Evolutionary conservation across 2,888 invertebrate species (phyloP).

Genomic region (Platerodrilus igneus): DNA sequence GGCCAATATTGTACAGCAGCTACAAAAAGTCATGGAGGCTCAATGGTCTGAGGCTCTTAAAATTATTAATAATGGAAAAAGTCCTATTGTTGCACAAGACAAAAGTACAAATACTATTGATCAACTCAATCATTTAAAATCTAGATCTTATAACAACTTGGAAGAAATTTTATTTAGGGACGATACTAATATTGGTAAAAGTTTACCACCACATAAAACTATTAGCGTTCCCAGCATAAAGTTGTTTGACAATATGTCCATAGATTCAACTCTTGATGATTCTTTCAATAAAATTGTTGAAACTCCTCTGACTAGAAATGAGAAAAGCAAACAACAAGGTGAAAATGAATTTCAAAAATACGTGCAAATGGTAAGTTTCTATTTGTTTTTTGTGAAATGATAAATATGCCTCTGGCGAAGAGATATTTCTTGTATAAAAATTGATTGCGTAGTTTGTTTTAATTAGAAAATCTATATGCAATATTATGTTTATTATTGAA

Average conservation of each 20-base stretch:
- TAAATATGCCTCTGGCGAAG: too few relatives aligned
- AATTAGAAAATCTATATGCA: too few relatives aligned
- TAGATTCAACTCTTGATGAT: slow-evolving; percentile 24
- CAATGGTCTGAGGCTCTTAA: slow-evolving; percentile 75
- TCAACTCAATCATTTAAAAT: slow-evolving; percentile 39
- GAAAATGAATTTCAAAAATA: slow-evolving; percentile 50
- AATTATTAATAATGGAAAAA: slow-evolving; percentile 51
- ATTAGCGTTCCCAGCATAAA: too few relatives aligned
- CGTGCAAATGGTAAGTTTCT: slow-evolving; percentile 50
- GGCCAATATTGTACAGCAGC: slow-evolving; percentile 65
- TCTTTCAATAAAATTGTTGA: slow-evolving; percentile 32
- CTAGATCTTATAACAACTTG: slow-evolving; percentile 36
- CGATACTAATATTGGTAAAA: neutral
- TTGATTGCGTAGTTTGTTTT: too few relatives aligned
- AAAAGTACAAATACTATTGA: slow-evolving; percentile 30
- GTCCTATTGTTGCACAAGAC: slow-evolving; percentile 28
- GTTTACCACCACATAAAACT: too few relatives aligned
- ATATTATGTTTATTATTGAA: too few relatives aligned
- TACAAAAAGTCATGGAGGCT: slow-evolving; percentile 70
- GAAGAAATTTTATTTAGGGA: slow-evolving; percentile 34
- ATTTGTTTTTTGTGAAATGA: too few relatives aligned
- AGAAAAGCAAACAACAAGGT: slow-evolving; percentile 29
- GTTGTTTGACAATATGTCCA: neutral
- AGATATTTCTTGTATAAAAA: too few relatives aligned
- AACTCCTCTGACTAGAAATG: slow-evolving; percentile 39